phyloP scores from a whole-genome alignment of 2,888 invertebrate genomes.

The Elgonia sp. region DNA sequence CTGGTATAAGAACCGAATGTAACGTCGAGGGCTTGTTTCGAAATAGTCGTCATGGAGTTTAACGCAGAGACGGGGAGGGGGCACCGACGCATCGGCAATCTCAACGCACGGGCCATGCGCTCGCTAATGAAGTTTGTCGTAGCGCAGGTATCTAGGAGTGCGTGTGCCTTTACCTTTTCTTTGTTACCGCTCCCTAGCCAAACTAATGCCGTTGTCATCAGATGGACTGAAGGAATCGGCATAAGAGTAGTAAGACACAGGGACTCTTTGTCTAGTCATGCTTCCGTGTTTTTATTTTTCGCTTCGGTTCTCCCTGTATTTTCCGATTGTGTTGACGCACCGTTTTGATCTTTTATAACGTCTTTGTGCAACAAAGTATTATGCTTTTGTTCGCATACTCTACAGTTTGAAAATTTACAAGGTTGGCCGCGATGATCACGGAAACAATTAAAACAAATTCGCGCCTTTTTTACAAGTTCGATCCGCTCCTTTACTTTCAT shows the following conservation, averaged over 20 bases:
- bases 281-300: not conserved
- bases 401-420: slow-evolving; percentile 14
- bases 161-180: not conserved
- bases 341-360: not conserved
- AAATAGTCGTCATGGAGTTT: slow-evolving; percentile 13
- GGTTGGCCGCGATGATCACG: slow-evolving; percentile 44
- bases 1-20: slow-evolving; percentile 7
- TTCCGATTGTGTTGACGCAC: not conserved
- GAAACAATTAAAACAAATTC: slow-evolving; percentile 36
- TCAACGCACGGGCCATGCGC: not conserved
- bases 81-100: slow-evolving; percentile 17
- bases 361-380: slow-evolving; percentile 27
- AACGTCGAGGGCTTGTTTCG: not conserved
- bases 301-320: not conserved
- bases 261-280: slow-evolving; percentile 35
- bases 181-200: not conserved
- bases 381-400: slow-evolving; percentile 3
- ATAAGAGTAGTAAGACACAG: not conserved
- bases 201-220: not conserved
- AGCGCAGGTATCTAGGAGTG: not conserved
- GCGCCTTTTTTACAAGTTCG: slow-evolving; percentile 1
- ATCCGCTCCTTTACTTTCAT: slow-evolving; percentile 23
- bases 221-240: not conserved
- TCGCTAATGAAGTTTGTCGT: slow-evolving; percentile 16
- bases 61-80: not conserved